These are phyloP conservation scores for Neoseiulus cucumeris DNA, from an alignment of 1,140 invertebrate species.

Conservation along the genomic window DNA sequence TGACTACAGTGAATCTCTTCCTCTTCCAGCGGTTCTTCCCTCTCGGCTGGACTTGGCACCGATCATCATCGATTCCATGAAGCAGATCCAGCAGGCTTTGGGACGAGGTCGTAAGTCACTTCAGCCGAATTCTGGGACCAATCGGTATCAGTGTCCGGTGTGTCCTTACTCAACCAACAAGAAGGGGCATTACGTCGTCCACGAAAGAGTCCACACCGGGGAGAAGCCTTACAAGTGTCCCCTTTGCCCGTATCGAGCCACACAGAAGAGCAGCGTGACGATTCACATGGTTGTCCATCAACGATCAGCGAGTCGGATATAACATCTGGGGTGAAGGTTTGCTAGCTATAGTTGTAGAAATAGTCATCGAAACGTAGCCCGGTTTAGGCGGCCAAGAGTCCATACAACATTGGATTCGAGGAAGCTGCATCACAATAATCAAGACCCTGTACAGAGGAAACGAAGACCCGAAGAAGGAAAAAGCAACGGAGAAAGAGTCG, in stretches of 20 bases:
- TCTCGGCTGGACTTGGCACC: background rate
- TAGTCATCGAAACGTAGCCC: no score
- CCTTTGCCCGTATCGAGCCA: conserved; percentile 10
- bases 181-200: conserved; percentile 6
- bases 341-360: no score
- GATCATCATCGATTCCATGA: conserved; percentile 8
- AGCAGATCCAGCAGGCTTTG: background rate
- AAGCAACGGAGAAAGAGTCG: no score
- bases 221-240: conserved; percentile 13
- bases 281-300: conserved; percentile 11
- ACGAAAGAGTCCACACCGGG: conserved; percentile 12
- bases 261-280: conserved; percentile 6
- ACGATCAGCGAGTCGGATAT: conserved; percentile 9
- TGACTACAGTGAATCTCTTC: no score
- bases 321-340: background rate
- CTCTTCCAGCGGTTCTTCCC: no score
- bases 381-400: no score
- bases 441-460: no score
- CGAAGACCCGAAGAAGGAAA: no score
- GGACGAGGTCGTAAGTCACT: background rate
- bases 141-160: background rate
- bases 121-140: background rate
- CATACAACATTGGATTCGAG: no score
- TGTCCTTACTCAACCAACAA: conserved; percentile 1
- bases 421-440: no score